phyloP scores from a whole-genome alignment of 2,888 invertebrate species.

The Junonia oenone region DNA sequence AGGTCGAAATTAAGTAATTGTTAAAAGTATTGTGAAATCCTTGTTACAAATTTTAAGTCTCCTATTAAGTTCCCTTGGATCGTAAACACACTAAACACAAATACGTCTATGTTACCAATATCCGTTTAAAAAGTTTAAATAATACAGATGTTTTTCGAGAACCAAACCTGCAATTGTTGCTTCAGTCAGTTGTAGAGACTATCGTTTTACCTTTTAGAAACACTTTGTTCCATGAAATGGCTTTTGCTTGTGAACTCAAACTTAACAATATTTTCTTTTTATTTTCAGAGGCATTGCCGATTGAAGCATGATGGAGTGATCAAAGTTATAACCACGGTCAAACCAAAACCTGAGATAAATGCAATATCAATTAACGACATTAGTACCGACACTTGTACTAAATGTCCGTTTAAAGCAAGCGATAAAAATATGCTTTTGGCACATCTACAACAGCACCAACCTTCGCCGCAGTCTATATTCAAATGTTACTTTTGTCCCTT shows the following conservation, averaged over 20 bases:
- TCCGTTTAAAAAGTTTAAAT: too few species aligned
- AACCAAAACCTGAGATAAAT: constrained; percentile 64
- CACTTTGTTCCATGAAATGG: too few species aligned
- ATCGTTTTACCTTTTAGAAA: too few species aligned
- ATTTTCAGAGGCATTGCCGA: constrained; percentile 86
- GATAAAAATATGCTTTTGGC: constrained; percentile 79
- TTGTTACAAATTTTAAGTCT: neutral
- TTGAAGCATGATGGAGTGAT: constrained; percentile 88
- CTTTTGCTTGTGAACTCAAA: too few species aligned
- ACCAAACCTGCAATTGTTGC: too few species aligned
- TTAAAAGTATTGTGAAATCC: too few species aligned
- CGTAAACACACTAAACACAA: neutral
- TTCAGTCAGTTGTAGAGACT: too few species aligned
- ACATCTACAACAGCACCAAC: constrained; percentile 85
- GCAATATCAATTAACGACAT: constrained; percentile 47
- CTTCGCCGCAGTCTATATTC: constrained; percentile 83
- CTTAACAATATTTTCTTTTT: neutral
- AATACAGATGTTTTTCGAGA: too few species aligned
- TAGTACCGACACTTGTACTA: constrained; percentile 75
- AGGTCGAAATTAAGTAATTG: too few species aligned
- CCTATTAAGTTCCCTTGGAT: neutral
- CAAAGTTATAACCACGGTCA: constrained; percentile 80
- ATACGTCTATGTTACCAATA: neutral
- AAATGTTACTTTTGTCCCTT: constrained; percentile 91
- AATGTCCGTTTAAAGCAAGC: constrained; percentile 85